Percentiles rank a stretch among this genome's conserved stretches.
Evolutionary conservation across 1,140 invertebrate species (phyloP).

Genomic region (Saxidomus purpurata): DNA sequence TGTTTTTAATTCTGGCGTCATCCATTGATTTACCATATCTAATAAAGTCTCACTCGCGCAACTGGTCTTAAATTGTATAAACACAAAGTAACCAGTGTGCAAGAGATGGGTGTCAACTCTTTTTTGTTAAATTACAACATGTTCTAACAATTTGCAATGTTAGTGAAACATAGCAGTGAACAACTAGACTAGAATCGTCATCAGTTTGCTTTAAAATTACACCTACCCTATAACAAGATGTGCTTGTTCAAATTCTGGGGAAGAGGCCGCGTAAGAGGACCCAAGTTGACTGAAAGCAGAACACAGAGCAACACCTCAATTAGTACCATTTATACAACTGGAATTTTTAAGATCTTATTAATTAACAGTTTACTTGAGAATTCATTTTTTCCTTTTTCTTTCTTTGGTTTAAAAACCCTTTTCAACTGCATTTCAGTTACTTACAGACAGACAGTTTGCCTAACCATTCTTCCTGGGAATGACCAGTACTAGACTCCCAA

Average conservation of each 20-base stretch:
- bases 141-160: not conserved
- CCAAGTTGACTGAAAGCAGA: conserved; percentile 65
- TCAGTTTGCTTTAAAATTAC: not conserved
- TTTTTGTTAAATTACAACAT: not conserved
- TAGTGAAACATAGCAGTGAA: not conserved
- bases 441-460: too few relatives aligned
- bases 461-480: too few relatives aligned
- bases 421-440: too few relatives aligned
- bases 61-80: not conserved
- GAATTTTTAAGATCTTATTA: too few relatives aligned
- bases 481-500: too few relatives aligned
- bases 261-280: conserved; percentile 52
- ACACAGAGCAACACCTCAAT: conserved; percentile 22
- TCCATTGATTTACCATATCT: too few relatives aligned
- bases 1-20: not conserved
- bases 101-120: not conserved
- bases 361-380: too few relatives aligned
- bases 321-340: not conserved
- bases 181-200: not conserved
- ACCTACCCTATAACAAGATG: conserved; percentile 65
- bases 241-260: conserved; percentile 55
- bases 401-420: too few relatives aligned
- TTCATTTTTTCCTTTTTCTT: too few relatives aligned
- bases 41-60: not conserved
- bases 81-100: not conserved